Evolutionary conservation across 1,140 invertebrate species (phyloP), one percentile per base, ranked within the genome.

Genomic region (Phthorimaea operculella): DNA sequence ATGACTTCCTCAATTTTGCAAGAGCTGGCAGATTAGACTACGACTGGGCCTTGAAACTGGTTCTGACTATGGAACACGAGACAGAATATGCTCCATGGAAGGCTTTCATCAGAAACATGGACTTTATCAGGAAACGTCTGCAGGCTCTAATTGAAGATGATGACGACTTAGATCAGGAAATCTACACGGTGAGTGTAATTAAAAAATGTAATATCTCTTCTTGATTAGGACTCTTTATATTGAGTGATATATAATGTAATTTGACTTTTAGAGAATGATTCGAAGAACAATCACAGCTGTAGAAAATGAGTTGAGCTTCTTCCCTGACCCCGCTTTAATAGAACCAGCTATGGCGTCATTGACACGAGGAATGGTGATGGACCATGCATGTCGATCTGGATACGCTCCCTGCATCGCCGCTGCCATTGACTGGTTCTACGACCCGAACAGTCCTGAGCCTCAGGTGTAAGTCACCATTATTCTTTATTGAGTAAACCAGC

Each of bases 1-100:
- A 96, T 63, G 95, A 96, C 84, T 80, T 91, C 4, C 87, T 94
- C 14, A 92, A 92, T 64, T 64, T 89, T 51, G 88, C 87, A 2
- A 76, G 87, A 63, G 74, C 83, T 45, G 77, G 80, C 21, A 59
- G 60, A 8, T 47, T 88, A 0, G 59, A 74, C n/a, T 89, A 90
- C 53, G 68, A 76, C 0, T 76, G 80, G n/a, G 87, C 90, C 1
- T 70, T 93, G 1, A 64, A 86, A 9, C 68, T 91, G 3, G 85
- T 88, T 0, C 67, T 87, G 5, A 89, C 91, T 52, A 78, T 93
- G 62, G 78, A 86, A 56, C 84, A 87, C 14, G 92, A 93, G 74
- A 87, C 73, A 1, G 86, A 91, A 36, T 90, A 90, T 55, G 78
- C 89, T 10, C 88, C 90, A 5, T 93, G 92, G 92, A 86, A 87